These are phyloP conservation scores for Campoplex nolae DNA, from an alignment of 2,888 invertebrate species.

Conservation along the genomic window DNA sequence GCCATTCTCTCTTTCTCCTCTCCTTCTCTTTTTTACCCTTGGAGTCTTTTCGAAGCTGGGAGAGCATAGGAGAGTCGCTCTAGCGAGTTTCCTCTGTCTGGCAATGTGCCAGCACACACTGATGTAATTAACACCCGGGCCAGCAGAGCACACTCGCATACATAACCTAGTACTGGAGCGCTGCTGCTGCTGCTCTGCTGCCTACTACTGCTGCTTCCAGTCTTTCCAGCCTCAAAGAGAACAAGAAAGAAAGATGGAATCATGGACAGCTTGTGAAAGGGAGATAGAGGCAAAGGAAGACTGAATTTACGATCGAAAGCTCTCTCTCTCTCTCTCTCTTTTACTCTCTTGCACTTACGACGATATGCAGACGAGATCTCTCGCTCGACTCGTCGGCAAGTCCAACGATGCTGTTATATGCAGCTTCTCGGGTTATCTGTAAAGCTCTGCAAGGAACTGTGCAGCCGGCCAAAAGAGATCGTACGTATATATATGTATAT, in stretches of 20 bases:
- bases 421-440: slow-evolving; percentile 33
- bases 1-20: slow-evolving; percentile 43
- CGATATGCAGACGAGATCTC: slow-evolving; percentile 31
- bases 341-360: slow-evolving; percentile 51
- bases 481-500: slow-evolving; percentile 2
- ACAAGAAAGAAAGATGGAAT: slow-evolving; percentile 24
- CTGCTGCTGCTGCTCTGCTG: slow-evolving; percentile 16
- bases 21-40: slow-evolving; percentile 46
- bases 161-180: slow-evolving; percentile 1
- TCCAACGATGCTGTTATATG: slow-evolving; percentile 42
- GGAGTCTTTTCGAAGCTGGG: slow-evolving; percentile 56
- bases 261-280: slow-evolving; percentile 20
- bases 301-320: slow-evolving; percentile 27
- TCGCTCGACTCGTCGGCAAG: slow-evolving; percentile 40
- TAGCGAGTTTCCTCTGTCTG: slow-evolving; percentile 61
- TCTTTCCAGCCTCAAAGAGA: slow-evolving; percentile 44
- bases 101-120: slow-evolving; percentile 79
- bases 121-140: slow-evolving; percentile 80
- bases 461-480: slow-evolving; percentile 5
- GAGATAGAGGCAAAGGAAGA: slow-evolving; percentile 23
- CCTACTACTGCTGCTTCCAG: slow-evolving; percentile 14
- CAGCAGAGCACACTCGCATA: slow-evolving; percentile 50
- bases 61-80: slow-evolving; percentile 38
- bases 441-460: slow-evolving; percentile 51
- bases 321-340: neutral